Base-by-base conservation (phyloP, 2,888 invertebrate species). In the Clivina fossor region DNA sequence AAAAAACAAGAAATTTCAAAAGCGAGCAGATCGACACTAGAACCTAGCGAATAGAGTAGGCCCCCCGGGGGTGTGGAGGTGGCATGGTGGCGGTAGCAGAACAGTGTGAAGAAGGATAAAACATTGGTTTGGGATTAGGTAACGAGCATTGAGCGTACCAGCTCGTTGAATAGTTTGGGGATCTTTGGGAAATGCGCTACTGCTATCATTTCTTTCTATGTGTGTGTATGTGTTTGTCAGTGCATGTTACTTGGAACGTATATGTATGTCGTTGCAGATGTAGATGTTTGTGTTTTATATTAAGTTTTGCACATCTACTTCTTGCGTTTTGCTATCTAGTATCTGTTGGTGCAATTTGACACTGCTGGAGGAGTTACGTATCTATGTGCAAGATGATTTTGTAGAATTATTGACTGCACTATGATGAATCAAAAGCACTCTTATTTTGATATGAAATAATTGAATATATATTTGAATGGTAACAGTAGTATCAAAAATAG, bases 51-150 rank as follows among this genome's bases (percentile, higher is more conserved):
- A n/a, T n/a, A n/a, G n/a, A n/a, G n/a, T n/a, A n/a, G n/a, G 26
- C 7, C 26, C 8, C 26, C 26, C 28, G 18, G 44, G 44, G 44
- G 28, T 15, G 30, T 28, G 13, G 19, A 28, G 19, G 44, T 44
- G 35, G 24, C 33, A 13, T 26, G 9, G 11, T 13, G 61, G 64
- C 63, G 69, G 69, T 71, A 73, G 72, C 71, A 72, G 71, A 71
- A 71, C 72, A 72, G 69, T 72, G 72, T 73, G 73, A 71, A 63
- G 71, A 71, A 64, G 71, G 72, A 70, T 73, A 74, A 74, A 73
- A 74, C 73, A 74, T 74, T 74, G 73, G 72, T 71, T 73, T 72
- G 73, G 74, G 74, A 74, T 74, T 73, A 73, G 71, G 71, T 68
- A 71, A 71, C 68, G 71, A 68, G 69, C 56, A 58, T 58, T 59